phyloP scores from a whole-genome alignment of 1,140 invertebrate genomes.

The Drosophila murphyi region DNA sequence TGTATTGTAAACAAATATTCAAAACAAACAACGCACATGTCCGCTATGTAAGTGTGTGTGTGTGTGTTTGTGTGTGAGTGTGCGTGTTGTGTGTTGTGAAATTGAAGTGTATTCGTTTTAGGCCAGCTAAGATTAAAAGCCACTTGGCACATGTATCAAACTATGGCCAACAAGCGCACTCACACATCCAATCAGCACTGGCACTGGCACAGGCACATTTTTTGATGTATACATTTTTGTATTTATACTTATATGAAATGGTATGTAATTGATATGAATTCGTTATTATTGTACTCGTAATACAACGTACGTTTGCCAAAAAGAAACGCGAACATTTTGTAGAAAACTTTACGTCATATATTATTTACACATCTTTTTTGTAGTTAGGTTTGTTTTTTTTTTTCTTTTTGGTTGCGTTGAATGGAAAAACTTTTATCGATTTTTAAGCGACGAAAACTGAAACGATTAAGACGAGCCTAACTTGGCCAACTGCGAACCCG shows the following conservation, averaged over 20 bases:
- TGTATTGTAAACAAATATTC: constrained; percentile 32
- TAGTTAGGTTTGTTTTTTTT: not conserved
- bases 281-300: constrained; percentile 11
- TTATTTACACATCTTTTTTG: constrained; percentile 14
- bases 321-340: constrained; percentile 42
- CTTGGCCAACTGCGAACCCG: not conserved
- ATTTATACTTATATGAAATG: constrained; percentile 29
- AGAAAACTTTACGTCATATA: constrained; percentile 23
- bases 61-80: not conserved
- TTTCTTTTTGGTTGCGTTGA: not conserved
- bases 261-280: constrained; percentile 40
- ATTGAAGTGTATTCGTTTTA: constrained; percentile 3
- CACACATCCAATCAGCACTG: constrained; percentile 4
- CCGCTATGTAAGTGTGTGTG: not conserved
- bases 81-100: not conserved
- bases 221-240: constrained; percentile 27
- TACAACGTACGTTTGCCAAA: constrained; percentile 33
- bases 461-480: constrained; percentile 1
- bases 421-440: constrained; percentile 54
- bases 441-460: constrained; percentile 34
- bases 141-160: constrained; percentile 9
- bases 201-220: constrained; percentile 6
- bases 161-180: constrained; percentile 4
- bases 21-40: constrained; percentile 12
- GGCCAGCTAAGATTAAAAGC: not conserved